Conservation (phyloP, 2,113 vertebrate genomes). For the Corythaeola cristata region DNA sequence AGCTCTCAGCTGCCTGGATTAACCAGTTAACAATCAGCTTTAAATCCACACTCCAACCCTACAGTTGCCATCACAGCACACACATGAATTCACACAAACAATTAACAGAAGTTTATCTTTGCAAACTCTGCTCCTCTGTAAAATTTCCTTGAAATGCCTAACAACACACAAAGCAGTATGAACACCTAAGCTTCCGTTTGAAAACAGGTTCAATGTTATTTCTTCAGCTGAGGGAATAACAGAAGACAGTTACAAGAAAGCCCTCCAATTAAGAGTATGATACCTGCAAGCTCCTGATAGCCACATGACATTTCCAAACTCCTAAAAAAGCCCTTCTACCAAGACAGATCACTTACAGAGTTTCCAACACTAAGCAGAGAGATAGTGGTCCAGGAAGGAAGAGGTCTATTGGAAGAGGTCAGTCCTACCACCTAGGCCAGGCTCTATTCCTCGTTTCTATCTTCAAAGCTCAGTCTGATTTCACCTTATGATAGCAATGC, state of each 20-base stretch:
- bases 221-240: neutral
- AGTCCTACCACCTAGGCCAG: neutral
- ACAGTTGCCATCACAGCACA: neutral
- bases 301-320: neutral
- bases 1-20: neutral
- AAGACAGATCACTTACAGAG: neutral
- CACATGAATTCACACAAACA: neutral
- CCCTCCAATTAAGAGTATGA: neutral
- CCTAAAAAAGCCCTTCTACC: neutral
- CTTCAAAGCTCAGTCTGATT: neutral
- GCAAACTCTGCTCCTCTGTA: neutral
- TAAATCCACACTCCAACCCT: neutral
- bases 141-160: neutral
- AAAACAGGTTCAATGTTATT: neutral
- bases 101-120: neutral
- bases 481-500: neutral
- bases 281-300: neutral
- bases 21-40: neutral
- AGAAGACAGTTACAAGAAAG: neutral
- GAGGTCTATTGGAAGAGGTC: neutral
- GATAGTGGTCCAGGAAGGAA: neutral
- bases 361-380: neutral
- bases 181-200: neutral
- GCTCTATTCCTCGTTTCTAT: neutral
- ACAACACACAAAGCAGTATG: neutral